Evolutionary conservation across 2,113 vertebrate genomes (phyloP).

Genomic region (Crotophaga sulcirostris): DNA sequence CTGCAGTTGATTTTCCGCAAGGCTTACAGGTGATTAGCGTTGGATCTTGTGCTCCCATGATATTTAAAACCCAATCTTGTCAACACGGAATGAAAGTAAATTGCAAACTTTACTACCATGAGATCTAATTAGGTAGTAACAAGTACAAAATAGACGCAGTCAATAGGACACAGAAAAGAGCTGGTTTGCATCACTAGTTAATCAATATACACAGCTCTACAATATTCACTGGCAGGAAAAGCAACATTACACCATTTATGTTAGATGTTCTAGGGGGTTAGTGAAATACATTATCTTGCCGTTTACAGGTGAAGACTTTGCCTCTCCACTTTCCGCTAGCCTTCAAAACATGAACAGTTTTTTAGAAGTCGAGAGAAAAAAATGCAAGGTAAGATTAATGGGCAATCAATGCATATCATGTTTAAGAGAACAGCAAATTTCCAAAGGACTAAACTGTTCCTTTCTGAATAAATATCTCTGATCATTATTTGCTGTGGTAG

Average conservation of each 20-base stretch:
- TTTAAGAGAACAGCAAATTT: slow-evolving; percentile 15
- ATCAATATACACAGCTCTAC: slow-evolving; percentile 5
- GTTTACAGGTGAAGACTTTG: neutral
- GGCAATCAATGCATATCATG: neutral
- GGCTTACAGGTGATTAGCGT: neutral
- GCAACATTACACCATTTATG: neutral
- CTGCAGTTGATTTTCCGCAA: neutral
- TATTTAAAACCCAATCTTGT: neutral
- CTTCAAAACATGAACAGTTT: neutral
- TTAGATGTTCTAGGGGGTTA: neutral
- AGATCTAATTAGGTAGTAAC: neutral
- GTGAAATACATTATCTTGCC: neutral
- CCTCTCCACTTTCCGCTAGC: neutral
- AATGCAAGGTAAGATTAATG: neutral
- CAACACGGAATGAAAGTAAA: neutral
- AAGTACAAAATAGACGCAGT: neutral
- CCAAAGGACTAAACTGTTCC: neutral
- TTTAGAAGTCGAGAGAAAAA: neutral
- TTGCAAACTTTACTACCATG: neutral
- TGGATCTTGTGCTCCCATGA: neutral
- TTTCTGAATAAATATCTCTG: slow-evolving; percentile 63
- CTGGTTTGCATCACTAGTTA: neutral
- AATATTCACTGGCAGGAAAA: neutral
- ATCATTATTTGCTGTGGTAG: slow-evolving; percentile 44
- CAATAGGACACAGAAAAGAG: neutral